Conservation (phyloP, 2,888 invertebrate species). For the Lysandra bellargus region DNA sequence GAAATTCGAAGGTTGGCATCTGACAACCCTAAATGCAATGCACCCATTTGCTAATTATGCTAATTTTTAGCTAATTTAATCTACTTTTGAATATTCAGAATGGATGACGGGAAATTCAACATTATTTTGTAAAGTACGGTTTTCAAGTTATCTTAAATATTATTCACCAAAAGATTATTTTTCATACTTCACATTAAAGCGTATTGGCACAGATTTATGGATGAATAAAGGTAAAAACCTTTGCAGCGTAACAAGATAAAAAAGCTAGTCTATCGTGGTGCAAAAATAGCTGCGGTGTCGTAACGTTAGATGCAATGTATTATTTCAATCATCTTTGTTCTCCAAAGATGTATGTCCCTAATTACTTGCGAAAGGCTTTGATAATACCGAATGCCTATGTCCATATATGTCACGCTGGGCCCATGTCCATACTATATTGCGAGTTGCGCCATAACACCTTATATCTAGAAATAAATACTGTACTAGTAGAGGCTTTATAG, state of each 20-base stretch:
- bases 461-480: neutral
- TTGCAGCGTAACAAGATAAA: no score
- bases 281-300: neutral
- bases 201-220: no score
- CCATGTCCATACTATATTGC: slow-evolving; percentile 23
- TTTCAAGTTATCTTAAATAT: neutral
- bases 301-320: neutral
- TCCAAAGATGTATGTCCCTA: neutral
- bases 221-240: no score
- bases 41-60: slow-evolving; percentile 29
- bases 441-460: slow-evolving; percentile 8
- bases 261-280: no score
- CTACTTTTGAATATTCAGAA: slow-evolving; percentile 20
- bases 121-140: neutral
- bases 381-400: slow-evolving; percentile 19
- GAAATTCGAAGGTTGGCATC: neutral
- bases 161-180: no score
- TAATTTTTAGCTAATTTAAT: slow-evolving; percentile 24
- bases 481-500: neutral
- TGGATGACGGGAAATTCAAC: neutral
- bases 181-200: no score
- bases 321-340: slow-evolving; percentile 4
- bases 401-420: slow-evolving; percentile 19
- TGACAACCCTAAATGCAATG: neutral
- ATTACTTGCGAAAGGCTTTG: slow-evolving; percentile 6